Conservation (phyloP, 2,888 invertebrate genomes). For the Noctua pronuba region DNA sequence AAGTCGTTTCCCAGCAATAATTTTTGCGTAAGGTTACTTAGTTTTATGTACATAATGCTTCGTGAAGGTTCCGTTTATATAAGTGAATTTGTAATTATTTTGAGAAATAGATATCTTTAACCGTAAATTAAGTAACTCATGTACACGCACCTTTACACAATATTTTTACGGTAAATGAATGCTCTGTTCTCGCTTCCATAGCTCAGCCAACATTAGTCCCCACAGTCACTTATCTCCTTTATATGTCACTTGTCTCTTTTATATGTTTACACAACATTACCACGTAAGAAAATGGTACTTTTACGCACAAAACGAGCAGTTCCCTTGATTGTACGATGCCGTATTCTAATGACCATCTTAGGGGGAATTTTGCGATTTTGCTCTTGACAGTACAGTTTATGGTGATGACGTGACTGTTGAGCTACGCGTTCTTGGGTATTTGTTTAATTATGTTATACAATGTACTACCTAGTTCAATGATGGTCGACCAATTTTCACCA, state of each 20-base stretch:
- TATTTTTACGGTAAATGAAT: conserved; percentile 56
- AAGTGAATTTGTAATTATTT: too few relatives aligned
- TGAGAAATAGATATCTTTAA: too few relatives aligned
- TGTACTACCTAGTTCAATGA: not conserved
- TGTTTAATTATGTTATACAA: not conserved
- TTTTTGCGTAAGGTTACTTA: too few relatives aligned
- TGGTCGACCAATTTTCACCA: not conserved
- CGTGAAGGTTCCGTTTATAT: too few relatives aligned
- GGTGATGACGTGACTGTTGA: conserved; percentile 33
- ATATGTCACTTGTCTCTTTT: conserved; percentile 70
- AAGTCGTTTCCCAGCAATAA: too few relatives aligned
- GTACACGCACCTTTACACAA: conserved; percentile 6
- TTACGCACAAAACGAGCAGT: conserved; percentile 71
- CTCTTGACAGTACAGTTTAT: conserved; percentile 48
- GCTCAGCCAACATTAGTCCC: conserved; percentile 54
- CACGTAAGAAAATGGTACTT: conserved; percentile 72
- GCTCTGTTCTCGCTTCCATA: conserved; percentile 43
- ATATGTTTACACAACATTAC: conserved; percentile 75
- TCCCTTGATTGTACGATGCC: conserved; percentile 71
- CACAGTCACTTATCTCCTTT: conserved; percentile 68
- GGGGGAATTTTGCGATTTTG: conserved; percentile 46
- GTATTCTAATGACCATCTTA: conserved; percentile 70
- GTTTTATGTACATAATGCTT: too few relatives aligned
- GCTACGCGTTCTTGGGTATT: not conserved
- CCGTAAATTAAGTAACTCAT: not conserved